Percentiles rank a stretch among this genome's conserved stretches.
phyloP scores from a whole-genome alignment of 1,140 invertebrate species.

The Chrysomallon squamiferum region DNA sequence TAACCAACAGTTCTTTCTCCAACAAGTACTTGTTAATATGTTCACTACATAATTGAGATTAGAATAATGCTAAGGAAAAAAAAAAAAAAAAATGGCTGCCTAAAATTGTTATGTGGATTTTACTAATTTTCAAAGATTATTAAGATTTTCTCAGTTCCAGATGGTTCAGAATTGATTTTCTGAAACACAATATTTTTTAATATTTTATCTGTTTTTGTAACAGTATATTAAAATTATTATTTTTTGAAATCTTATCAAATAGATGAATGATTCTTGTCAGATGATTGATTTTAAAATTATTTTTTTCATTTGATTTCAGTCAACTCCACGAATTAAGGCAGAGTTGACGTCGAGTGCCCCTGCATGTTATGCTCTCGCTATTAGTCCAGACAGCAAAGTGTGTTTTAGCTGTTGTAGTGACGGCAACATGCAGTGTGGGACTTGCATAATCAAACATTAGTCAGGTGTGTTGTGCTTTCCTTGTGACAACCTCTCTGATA shows the following conservation, averaged over 20 bases:
- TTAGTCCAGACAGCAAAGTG: conserved; percentile 94
- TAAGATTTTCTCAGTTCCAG: too few relatives aligned
- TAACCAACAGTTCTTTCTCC: background rate
- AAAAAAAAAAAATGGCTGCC: too few relatives aligned
- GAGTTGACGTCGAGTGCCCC: conserved; percentile 96
- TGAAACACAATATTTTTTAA: too few relatives aligned
- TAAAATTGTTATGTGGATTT: too few relatives aligned
- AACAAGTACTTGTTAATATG: background rate
- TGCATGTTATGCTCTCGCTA: conserved; percentile 96
- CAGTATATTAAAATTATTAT: too few relatives aligned
- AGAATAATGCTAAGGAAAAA: background rate
- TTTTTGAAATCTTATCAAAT: too few relatives aligned
- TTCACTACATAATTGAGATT: background rate
- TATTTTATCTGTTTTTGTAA: too few relatives aligned
- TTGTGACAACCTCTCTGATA: too few relatives aligned
- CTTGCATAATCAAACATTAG: conserved; percentile 88
- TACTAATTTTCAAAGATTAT: too few relatives aligned
- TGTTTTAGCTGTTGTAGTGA: conserved; percentile 97
- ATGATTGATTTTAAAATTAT: too few relatives aligned
- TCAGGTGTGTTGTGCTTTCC: conserved; percentile 68
- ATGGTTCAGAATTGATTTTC: too few relatives aligned
- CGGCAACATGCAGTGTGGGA: conserved; percentile 97
- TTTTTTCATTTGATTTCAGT: conserved; percentile 37
- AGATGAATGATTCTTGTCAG: too few relatives aligned
- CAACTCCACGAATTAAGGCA: conserved; percentile 80